A percentile compares a stretch with the other conserved stretches of the same genome.
Evolutionary conservation across 2,797 vertebrate genomes (phyloP).

Genomic region (Liasis olivaceus): DNA sequence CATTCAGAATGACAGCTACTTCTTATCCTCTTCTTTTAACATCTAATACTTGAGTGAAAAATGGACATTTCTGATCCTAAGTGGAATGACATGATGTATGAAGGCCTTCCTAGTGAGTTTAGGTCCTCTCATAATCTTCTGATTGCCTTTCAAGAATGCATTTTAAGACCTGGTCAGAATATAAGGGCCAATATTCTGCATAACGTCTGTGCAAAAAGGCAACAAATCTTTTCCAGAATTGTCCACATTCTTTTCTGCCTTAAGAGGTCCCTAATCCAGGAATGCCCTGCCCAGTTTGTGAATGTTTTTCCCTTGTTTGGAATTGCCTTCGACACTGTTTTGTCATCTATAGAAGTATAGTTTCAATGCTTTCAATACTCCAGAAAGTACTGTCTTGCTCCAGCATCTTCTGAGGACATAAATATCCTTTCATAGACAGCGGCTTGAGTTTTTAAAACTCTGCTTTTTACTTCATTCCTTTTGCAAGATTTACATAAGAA

Average conservation of each 20-base stretch:
- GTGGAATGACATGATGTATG: not conserved
- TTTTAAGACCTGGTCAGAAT: not conserved
- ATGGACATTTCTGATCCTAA: not conserved
- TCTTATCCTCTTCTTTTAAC: not conserved
- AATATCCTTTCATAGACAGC: slow-evolving; percentile 2
- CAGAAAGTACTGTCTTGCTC: not conserved
- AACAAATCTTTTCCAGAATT: not conserved
- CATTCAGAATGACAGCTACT: not conserved
- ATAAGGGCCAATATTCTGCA: not conserved
- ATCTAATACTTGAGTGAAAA: not conserved
- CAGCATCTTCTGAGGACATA: not conserved
- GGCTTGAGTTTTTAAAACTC: slow-evolving; percentile 33
- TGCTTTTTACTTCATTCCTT: slow-evolving; percentile 59
- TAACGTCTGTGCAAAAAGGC: not conserved
- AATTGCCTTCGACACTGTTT: no score
- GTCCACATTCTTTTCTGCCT: not conserved
- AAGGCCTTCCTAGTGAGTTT: not conserved
- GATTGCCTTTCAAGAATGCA: not conserved
- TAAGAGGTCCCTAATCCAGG: not conserved
- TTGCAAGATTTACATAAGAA: slow-evolving; percentile 55
- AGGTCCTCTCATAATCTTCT: not conserved
- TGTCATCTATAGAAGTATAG: no score
- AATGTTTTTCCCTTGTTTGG: not conserved
- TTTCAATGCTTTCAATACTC: not conserved
- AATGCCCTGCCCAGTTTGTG: no score